phyloP scores from a whole-genome alignment of 2,113 vertebrate species.

The Australoheros scitulus region DNA sequence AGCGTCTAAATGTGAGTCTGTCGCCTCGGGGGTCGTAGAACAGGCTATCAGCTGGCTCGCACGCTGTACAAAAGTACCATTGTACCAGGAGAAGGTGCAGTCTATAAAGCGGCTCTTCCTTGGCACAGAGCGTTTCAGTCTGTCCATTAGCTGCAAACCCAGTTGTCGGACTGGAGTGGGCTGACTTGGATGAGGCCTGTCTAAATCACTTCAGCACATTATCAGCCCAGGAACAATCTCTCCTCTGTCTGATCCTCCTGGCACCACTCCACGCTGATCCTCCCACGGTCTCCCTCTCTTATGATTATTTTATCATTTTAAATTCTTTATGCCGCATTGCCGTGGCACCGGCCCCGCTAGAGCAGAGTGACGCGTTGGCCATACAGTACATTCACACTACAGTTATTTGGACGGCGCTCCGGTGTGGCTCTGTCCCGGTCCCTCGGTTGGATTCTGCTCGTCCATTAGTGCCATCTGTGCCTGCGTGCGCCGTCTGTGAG shows the following conservation, averaged over 20 bases:
- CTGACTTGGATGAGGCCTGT: slow-evolving; percentile 35
- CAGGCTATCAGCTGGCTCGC: slow-evolving; percentile 42
- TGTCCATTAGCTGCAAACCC: slow-evolving; percentile 46
- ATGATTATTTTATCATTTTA: slow-evolving; percentile 79
- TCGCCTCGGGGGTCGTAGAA: slow-evolving; percentile 30
- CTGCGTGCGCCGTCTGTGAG: slow-evolving; percentile 95
- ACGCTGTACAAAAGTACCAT: background rate
- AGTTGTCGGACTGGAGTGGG: slow-evolving; percentile 51
- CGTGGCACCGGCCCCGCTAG: slow-evolving; percentile 53
- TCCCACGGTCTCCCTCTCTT: slow-evolving; percentile 60
- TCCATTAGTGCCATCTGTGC: slow-evolving; percentile 99
- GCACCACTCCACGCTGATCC: slow-evolving; percentile 60
- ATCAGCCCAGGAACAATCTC: slow-evolving; percentile 57
- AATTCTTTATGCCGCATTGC: slow-evolving; percentile 75
- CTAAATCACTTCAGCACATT: slow-evolving; percentile 48
- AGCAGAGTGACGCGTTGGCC: slow-evolving; percentile 68
- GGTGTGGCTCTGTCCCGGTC: slow-evolving; percentile 87
- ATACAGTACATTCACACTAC: slow-evolving; percentile 82
- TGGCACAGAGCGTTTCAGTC: slow-evolving; percentile 29
- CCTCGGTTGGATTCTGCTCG: slow-evolving; percentile 97
- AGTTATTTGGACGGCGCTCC: slow-evolving; percentile 93
- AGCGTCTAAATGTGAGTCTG: slow-evolving; percentile 6
- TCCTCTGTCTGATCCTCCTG: slow-evolving; percentile 68
- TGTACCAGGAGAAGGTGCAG: slow-evolving; percentile 24
- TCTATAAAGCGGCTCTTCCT: slow-evolving; percentile 21